These are phyloP conservation scores for Pelodiscus sinensis DNA, from an alignment of 2,113 vertebrate species.

Conservation along the genomic window DNA sequence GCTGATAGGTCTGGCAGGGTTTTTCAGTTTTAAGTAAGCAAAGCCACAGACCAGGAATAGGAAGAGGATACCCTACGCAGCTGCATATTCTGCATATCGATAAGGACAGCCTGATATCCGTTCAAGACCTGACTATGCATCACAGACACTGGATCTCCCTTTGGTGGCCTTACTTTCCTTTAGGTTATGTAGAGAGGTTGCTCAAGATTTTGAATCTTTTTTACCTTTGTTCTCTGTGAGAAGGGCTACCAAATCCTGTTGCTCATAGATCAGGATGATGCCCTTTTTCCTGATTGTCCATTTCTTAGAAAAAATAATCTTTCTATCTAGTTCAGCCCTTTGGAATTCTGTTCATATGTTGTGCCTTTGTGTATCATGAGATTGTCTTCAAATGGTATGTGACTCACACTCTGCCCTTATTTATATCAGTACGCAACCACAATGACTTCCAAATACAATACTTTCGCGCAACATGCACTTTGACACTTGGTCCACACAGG, in stretches of 20 bases:
- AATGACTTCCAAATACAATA: neutral
- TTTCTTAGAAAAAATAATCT: neutral
- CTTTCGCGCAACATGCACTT: neutral
- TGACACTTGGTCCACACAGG: neutral
- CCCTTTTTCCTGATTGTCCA: neutral
- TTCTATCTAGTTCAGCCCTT: neutral
- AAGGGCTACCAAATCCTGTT: neutral
- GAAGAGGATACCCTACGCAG: too few relatives aligned
- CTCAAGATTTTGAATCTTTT: neutral
- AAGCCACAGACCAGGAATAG: too few relatives aligned
- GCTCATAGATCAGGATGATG: neutral
- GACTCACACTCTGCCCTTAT: neutral
- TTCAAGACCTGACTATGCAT: neutral
- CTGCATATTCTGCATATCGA: too few relatives aligned
- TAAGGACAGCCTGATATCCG: too few relatives aligned
- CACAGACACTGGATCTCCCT: neutral
- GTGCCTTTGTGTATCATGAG: neutral
- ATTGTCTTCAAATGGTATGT: neutral
- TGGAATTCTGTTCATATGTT: fast-evolving
- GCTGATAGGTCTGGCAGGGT: too few relatives aligned
- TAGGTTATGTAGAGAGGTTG: neutral
- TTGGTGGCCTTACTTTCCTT: neutral
- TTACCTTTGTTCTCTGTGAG: neutral
- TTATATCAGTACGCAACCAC: neutral
- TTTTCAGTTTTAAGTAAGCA: too few relatives aligned